Conservation (phyloP, 37 sponge, comb jelly and placozoan species). For the Cliona cf. orientalis region DNA sequence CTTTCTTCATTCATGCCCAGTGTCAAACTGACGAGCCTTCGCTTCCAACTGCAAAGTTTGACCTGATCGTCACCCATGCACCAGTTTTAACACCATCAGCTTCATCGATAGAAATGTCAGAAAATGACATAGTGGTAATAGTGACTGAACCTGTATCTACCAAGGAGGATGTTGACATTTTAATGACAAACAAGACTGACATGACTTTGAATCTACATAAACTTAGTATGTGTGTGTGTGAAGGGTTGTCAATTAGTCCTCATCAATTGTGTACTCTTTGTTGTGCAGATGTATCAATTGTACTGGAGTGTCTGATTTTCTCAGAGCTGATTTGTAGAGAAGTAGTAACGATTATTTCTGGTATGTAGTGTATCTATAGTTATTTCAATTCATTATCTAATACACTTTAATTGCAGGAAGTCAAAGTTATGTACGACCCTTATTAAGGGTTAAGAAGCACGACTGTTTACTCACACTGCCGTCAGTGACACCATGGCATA, state of each 20-base stretch:
- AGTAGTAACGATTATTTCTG: slow-evolving; percentile 8
- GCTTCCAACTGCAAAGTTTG: slow-evolving; percentile 11
- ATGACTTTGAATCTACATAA: not conserved
- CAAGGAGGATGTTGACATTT: slow-evolving; percentile 8
- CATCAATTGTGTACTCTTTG: not conserved
- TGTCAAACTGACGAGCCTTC: slow-evolving; percentile 9
- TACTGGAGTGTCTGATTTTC: slow-evolving; percentile 5
- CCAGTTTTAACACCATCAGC: not conserved
- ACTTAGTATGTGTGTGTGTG: slow-evolving; percentile 5
- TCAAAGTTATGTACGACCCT: slow-evolving; percentile 6
- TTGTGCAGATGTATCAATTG: slow-evolving; percentile 12
- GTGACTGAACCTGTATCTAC: not conserved
- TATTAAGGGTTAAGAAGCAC: not conserved
- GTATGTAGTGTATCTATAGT: not conserved
- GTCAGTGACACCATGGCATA: slow-evolving; percentile 4
- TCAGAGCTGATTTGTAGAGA: not conserved
- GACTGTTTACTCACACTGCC: slow-evolving; percentile 13
- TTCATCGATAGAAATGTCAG: not conserved
- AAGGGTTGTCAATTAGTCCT: not conserved
- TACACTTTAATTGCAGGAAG: slow-evolving; percentile 6
- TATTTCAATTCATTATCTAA: not conserved
- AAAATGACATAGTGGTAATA: too few relatives aligned
- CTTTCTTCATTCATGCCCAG: slow-evolving; percentile 8
- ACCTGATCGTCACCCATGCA: slow-evolving; percentile 13
- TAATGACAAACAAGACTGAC: slow-evolving; percentile 12